These are phyloP conservation scores for Xenopus borealis DNA, from an alignment of 2,113 vertebrate genomes.

Conservation along the genomic window DNA sequence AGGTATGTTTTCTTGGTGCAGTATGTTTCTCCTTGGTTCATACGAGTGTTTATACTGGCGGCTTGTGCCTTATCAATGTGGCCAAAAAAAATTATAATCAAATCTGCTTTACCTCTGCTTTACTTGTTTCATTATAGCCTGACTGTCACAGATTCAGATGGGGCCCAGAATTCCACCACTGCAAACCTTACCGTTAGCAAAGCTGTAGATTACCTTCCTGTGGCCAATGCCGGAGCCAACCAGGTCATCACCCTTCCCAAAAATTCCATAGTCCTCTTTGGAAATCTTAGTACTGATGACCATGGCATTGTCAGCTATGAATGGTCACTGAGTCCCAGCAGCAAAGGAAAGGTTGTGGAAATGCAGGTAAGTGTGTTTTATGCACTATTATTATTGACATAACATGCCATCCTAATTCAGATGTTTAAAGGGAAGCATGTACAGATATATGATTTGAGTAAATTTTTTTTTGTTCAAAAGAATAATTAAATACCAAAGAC, in stretches of 20 bases:
- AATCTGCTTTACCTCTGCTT: too few species aligned
- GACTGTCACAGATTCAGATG: constrained; percentile 90
- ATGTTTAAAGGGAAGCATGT: background rate
- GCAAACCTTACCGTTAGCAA: constrained; percentile 87
- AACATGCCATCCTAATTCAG: background rate
- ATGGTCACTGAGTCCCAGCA: constrained; percentile 92
- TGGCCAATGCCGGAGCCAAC: constrained; percentile 88
- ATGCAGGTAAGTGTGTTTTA: constrained; percentile 84
- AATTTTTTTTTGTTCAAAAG: background rate
- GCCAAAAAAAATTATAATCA: too few species aligned
- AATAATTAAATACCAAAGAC: background rate
- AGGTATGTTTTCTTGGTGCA: constrained; percentile 64
- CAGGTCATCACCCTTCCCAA: constrained; percentile 92
- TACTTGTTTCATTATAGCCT: constrained; percentile 63
- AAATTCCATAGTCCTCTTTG: constrained; percentile 86
- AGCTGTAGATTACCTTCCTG: constrained; percentile 90
- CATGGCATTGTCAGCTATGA: constrained; percentile 89
- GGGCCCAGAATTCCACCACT: constrained; percentile 83
- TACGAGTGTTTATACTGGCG: too few species aligned
- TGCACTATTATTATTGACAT: background rate
- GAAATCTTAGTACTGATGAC: constrained; percentile 93
- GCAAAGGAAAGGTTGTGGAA: constrained; percentile 95
- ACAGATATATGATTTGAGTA: background rate
- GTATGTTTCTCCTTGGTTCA: background rate
- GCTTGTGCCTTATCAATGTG: too few species aligned